Percentiles rank a stretch among this genome's conserved stretches.
Evolutionary conservation across 2,888 invertebrate species (phyloP).

Genomic region (Troglohyphantes excavatus): DNA sequence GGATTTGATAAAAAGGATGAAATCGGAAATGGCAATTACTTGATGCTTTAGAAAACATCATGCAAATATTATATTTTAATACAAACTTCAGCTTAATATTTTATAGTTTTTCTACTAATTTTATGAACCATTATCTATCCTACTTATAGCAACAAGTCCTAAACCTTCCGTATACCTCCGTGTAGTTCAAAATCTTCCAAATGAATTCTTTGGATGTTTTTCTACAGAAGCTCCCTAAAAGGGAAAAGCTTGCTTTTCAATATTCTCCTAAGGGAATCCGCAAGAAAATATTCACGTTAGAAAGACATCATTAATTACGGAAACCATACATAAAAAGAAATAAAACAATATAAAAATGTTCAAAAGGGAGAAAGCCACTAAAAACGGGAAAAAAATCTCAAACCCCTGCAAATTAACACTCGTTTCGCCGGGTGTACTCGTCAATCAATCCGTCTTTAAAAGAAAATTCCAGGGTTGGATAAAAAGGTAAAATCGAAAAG

Average conservation of each 20-base stretch:
- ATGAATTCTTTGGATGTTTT: neutral
- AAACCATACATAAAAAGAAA: neutral
- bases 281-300: neutral
- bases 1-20: neutral
- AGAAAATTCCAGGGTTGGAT: slow-evolving; percentile 18
- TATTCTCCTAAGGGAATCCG: neutral
- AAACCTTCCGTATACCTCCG: too few species aligned
- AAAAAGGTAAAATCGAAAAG: too few species aligned
- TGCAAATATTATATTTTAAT: too few species aligned
- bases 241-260: neutral
- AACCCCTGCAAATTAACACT: slow-evolving; percentile 48
- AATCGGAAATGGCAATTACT: too few species aligned
- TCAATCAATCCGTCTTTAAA: slow-evolving; percentile 38
- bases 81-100: too few species aligned
- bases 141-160: too few species aligned
- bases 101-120: too few species aligned
- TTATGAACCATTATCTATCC: too few species aligned
- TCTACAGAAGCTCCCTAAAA: neutral
- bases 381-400: slow-evolving; percentile 5
- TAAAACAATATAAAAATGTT: neutral
- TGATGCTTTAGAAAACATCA: too few species aligned
- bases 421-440: slow-evolving; percentile 20
- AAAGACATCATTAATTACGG: slow-evolving; percentile 24
- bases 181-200: too few species aligned
- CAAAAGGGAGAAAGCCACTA: neutral